Evolutionary conservation across 2,113 vertebrate species (phyloP).

Genomic region (Ictalurus furcatus): DNA sequence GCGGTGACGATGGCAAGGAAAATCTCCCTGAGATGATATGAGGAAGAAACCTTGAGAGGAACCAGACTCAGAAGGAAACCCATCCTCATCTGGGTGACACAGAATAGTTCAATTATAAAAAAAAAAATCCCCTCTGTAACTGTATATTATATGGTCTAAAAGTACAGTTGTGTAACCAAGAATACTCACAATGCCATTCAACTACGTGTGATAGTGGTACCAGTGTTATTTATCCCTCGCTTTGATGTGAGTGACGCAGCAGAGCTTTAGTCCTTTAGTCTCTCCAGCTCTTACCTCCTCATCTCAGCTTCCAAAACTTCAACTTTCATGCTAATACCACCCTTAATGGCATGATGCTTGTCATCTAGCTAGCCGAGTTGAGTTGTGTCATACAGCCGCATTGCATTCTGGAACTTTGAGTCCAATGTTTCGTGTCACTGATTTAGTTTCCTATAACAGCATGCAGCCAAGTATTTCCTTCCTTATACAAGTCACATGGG

Average conservation of each 20-base stretch:
- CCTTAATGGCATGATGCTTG: background rate
- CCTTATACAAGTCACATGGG: background rate
- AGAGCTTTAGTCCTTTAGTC: background rate
- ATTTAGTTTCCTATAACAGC: background rate
- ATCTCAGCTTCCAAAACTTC: too few relatives aligned
- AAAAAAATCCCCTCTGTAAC: too few relatives aligned
- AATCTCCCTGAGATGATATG: too few relatives aligned
- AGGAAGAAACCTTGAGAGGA: too few relatives aligned
- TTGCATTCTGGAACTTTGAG: background rate
- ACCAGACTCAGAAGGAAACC: too few relatives aligned
- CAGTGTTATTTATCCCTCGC: background rate
- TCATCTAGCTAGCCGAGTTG: background rate
- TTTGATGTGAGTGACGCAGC: background rate
- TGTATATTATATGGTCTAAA: too few relatives aligned
- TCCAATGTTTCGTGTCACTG: background rate
- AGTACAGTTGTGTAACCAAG: too few relatives aligned
- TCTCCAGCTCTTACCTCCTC: background rate
- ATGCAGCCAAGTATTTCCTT: background rate
- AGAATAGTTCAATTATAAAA: too few relatives aligned
- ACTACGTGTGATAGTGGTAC: background rate
- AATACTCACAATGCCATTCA: background rate
- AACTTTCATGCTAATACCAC: background rate
- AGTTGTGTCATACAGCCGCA: background rate
- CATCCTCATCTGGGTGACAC: too few relatives aligned
- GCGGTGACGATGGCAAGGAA: too few relatives aligned